These are phyloP conservation scores for Apamea sordens DNA, from an alignment of 2,888 invertebrate genomes.

Conservation along the genomic window DNA sequence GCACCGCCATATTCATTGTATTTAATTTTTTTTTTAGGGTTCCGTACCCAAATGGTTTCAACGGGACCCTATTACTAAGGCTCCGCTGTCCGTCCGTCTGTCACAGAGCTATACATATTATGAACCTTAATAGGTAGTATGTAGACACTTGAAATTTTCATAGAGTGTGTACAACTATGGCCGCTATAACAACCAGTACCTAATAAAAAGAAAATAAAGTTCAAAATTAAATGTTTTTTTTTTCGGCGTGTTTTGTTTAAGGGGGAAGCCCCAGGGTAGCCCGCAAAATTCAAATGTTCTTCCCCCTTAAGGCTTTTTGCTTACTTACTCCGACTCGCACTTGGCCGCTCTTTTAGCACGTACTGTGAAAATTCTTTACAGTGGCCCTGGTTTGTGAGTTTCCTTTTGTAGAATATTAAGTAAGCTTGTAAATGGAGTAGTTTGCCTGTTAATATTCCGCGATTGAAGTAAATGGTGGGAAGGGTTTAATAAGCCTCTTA, in stretches of 20 bases:
- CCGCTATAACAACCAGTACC: too few relatives aligned
- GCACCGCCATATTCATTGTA: constrained; percentile 43
- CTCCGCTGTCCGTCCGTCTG: not conserved
- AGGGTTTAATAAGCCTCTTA: constrained; percentile 24
- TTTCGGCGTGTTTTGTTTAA: too few relatives aligned
- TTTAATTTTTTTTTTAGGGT: constrained; percentile 38
- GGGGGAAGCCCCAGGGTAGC: too few relatives aligned
- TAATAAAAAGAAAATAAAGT: not conserved
- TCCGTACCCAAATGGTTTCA: not conserved
- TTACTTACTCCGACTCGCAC: not conserved
- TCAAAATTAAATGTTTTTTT: not conserved
- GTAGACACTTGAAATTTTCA: not conserved
- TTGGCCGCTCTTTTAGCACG: constrained; percentile 41
- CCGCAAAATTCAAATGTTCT: too few relatives aligned
- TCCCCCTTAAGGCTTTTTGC: not conserved
- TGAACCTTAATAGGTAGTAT: not conserved
- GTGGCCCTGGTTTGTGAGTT: constrained; percentile 32
- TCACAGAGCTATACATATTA: not conserved
- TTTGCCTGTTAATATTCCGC: constrained; percentile 25
- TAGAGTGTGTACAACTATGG: too few relatives aligned
- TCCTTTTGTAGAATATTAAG: constrained; percentile 55
- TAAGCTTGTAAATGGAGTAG: constrained; percentile 29
- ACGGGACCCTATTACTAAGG: not conserved
- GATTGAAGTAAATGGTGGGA: not conserved
- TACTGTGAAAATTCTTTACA: constrained; percentile 40